Evolutionary conservation across 2,797 vertebrate genomes (phyloP), one percentile per base, ranked within the genome.

Genomic region (Myotis vivesi): DNA sequence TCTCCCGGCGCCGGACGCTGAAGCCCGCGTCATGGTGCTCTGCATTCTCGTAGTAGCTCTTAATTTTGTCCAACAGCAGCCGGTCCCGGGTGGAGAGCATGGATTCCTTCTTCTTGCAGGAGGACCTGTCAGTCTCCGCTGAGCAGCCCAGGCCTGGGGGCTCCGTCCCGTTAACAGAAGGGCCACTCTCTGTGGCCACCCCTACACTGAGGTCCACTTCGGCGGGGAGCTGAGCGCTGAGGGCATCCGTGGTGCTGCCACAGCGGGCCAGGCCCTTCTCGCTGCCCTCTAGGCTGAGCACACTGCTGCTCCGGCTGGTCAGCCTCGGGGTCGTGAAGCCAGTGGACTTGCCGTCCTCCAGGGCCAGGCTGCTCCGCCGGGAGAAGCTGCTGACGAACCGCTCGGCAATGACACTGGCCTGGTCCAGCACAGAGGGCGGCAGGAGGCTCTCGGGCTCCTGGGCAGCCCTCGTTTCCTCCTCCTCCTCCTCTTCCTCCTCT

Each of bases 1-100:
- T 99, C 97, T 99, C 99, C 3, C 99, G 98, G 94, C 99, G 99
- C 93, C 98, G 99, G 93, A 99, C 97, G n/a, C 99, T 99, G 12
- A 99, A 99, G 96, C 98, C 92, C 0, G 98, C 98, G 0, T 99
- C 99, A 0, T 98, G 98, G 94, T 99, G 51, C 96, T 99, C 99
- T 0, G 99, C 99, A 0, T 99, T 97, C 91, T 99, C 99, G 0
- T 99, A 99, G 97, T 99, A 99, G 66, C 87, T 99, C 96, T 98
- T 98, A 97, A 99, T 99, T 98, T 99, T 99, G 91, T 99, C 98
- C 36, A 99, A 98, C 71, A 99, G 98, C 96, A 99, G 97, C 57
- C 98, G 98, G 94, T 99, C 99, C 94, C 98, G 98, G 93, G 98
- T 99, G 77, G 99, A 99, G 0, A 99, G 98, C 2, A 98, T 98